Base-by-base conservation (phyloP, 2,888 invertebrate genomes). In the Herminia tarsipennalis region DNA sequence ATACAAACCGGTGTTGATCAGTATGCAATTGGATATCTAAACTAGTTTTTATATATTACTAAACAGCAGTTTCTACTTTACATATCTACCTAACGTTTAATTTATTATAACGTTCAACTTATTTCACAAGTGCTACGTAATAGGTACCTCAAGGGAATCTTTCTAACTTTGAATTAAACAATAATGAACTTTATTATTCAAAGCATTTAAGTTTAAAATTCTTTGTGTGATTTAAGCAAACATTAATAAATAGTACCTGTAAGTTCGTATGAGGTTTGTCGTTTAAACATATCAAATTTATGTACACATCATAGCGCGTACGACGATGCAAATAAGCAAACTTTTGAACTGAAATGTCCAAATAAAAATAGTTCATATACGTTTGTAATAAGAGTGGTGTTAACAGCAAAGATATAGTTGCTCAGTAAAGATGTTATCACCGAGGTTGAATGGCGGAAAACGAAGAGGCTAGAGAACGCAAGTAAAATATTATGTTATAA, bases 391-490 rank as follows among this genome's bases (percentile, higher is more conserved):
- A 62, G 40, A 53, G 35, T 33, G 42, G 28, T 25, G 22, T 16
- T 51, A 9, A 12, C 18, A 12, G 56, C 18, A 44, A 22, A 42
- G n/a, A 18, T 45, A 22, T 33, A 20, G 20, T 28, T 42, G 55
- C 58, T 47, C 47, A 51, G 43, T 52, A 45, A 33, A 66, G 74
- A 76, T 76, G 63, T 74, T 74, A 74, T 76, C 76, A 70, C 60
- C 69, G 68, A 77, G 77, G 76, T 66, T 76, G 67, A 64, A 57
- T 51, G 56, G 73, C 73, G 76, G 76, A 74, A 75, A 75, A 73
- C 60, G 65, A 56, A 62, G 59, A 65, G 55, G 62, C 62, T 59
- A 62, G 59, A 63, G 49, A 50, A 56, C 56, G 56, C 54, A 48
- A 58, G 38, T 49, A 51, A 55, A 51, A 35, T 1, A 52, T 47